phyloP scores from a whole-genome alignment of 2,888 invertebrate genomes.

The Nomada goodeniana region DNA sequence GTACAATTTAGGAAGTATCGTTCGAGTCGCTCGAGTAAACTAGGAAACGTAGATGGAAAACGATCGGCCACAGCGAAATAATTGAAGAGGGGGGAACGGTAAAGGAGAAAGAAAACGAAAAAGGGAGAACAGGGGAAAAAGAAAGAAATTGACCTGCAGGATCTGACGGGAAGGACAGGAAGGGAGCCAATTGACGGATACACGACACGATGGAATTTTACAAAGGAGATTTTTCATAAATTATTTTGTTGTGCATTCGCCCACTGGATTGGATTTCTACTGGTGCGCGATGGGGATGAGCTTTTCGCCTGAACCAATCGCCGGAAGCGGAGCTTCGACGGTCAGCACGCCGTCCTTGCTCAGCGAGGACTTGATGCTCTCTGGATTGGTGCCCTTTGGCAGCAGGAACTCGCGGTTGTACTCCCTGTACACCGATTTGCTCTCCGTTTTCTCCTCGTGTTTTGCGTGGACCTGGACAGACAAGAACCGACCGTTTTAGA shows the following conservation, averaged over 20 bases:
- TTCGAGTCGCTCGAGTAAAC: too few species aligned
- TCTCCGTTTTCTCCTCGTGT: constrained; percentile 98
- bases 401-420: constrained; percentile 99
- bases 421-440: constrained; percentile 98
- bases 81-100: neutral
- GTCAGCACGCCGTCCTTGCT: constrained; percentile 98
- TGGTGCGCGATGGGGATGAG: constrained; percentile 92
- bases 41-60: neutral
- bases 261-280: constrained; percentile 75
- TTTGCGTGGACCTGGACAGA: constrained; percentile 95
- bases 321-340: constrained; percentile 98
- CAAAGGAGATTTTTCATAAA: constrained; percentile 17
- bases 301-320: constrained; percentile 91
- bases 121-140: neutral
- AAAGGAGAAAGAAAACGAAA: neutral
- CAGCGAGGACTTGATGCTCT: constrained; percentile 97
- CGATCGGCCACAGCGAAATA: constrained; percentile 20
- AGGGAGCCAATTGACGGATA: constrained; percentile 26
- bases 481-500: neutral
- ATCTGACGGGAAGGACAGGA: constrained; percentile 23
- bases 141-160: constrained; percentile 10
- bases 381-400: constrained; percentile 98
- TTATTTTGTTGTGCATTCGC: constrained; percentile 45
- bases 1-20: neutral
- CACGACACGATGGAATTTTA: constrained; percentile 37